Base-by-base conservation (phyloP, 2,888 invertebrate species). In the Temnothorax ravouxi region DNA sequence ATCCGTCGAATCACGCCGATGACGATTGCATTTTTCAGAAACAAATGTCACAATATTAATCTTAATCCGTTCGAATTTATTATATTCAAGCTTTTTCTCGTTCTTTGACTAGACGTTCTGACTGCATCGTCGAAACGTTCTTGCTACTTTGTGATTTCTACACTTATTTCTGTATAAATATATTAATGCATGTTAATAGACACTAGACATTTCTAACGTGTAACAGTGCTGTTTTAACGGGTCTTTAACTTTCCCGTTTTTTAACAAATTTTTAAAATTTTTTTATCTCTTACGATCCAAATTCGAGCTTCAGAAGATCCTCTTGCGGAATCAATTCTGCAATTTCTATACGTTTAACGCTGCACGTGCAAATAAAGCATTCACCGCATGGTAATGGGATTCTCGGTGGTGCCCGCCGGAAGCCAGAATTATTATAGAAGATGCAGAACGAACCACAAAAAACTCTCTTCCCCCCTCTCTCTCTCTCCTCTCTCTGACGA, bases 391-490 rank as follows among this genome's bases (percentile, higher is more conserved):
- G 44, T 76, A 76, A 75, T 66, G 15, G 25, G 13, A 29, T 71
- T 79, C 71, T 59, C 59, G 34, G 47, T 34, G 21, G 6, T 71
- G 13, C 9, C 59, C 21, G 72, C 50, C 72, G 79, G 72, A 80
- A 80, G 47, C 71, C 13, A 50, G 6, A 47, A 50, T 80, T 80
- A 72, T 61, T 80, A 80, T 80, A 80, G 72, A 56, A 72, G 59
- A 80, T 52, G 71, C 47, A 71, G 79, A 71, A 59, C 59, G 71
- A 79, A 59, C 29, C 66, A 71, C 59, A 62, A 79, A 56, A 59
- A 71, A 29, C 6, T 6, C 34, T 6, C 34, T 34, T 34, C 34
- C 3, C 34, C 47, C 15, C 29, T 2, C 47, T 38, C 18, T 54
- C 9, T 29, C 47, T 34, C 34, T 34, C 21, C 34, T 79, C 3